These are phyloP conservation scores for Acrobasis suavella DNA, from an alignment of 2,888 invertebrate genomes.

Conservation along the genomic window DNA sequence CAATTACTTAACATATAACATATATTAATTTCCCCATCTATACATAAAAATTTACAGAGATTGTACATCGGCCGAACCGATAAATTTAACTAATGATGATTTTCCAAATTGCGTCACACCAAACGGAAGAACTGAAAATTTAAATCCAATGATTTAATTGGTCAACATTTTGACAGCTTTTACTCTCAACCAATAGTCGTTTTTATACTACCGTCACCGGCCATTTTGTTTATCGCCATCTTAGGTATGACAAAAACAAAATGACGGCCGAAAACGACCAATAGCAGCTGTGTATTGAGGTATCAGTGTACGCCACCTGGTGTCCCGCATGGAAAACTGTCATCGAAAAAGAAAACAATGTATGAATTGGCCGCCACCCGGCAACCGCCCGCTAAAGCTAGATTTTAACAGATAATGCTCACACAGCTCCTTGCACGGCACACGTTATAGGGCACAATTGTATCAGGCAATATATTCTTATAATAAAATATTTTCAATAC, in stretches of 20 bases:
- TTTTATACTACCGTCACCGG: no score
- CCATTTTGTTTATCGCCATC: no score
- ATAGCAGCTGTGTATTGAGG: no score
- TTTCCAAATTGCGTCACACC: no score
- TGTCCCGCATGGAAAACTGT: conserved; percentile 25
- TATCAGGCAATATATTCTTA: conserved; percentile 65
- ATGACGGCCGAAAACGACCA: no score
- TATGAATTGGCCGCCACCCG: conserved; percentile 42
- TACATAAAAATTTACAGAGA: conserved; percentile 80
- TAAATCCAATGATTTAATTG: no score
- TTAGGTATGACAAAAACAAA: no score
- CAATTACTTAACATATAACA: conserved; percentile 69
- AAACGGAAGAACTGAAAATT: no score
- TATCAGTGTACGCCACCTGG: no score
- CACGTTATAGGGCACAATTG: conserved; percentile 69
- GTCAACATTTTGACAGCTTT: no score
- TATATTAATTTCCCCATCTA: conserved; percentile 80
- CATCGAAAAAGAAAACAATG: conserved; percentile 50
- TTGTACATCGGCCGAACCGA: conserved; percentile 69
- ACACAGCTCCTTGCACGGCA: conserved; percentile 63
- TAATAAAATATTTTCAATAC: conserved; percentile 38
- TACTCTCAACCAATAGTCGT: no score
- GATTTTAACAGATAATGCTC: conserved; percentile 43
- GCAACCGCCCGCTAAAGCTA: conserved; percentile 39
- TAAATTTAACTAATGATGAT: conserved; percentile 56